Base-by-base conservation (phyloP, 2,797 vertebrate species). In the Adelosebastes latens region DNA sequence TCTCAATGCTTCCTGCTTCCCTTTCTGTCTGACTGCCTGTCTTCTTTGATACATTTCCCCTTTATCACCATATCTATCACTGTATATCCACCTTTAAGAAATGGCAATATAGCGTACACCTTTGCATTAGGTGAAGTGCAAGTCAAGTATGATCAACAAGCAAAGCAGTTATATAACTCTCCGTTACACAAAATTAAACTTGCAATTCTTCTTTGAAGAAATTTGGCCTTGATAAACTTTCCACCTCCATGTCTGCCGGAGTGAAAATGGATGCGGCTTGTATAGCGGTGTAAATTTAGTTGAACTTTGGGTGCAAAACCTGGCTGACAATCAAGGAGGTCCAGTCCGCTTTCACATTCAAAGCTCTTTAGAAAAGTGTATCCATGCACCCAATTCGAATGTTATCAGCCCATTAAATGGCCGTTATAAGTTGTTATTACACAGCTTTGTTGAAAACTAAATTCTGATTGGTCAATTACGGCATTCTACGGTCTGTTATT, bases 21-120 rank as follows among this genome's bases (percentile, higher is more conserved):
- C 13, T 56, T 29, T 66, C 70, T 22, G n/a, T 58, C 77, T 61
- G 66, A 58, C 36, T 25, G 25, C 24, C 70, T 55, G 24, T 78
- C 79, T 73, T 60, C 52, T 84, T 75, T 82, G 53, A 82, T 78
- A 20, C 46, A 3, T 79, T 61, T 64, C 34, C 68, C 69, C 55
- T 75, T 20, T 64, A 59, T 70, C 18, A 24, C 25, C 29, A 1
- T 60, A 56, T 25, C 32, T 29, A 22, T 59, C 61, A 4, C 52
- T 34, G 22, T 31, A 14, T 8, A 25, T 29, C 18, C 22, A 46
- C 25, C 42, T 78, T 75, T 53, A 56, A 8, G 18, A 82, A 55
- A 69, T 64, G 20, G 39, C 31, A 29, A 61, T 34, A 34, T 14
- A 4, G 58, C 4, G 12, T 25, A 22, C 13, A 10, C 2, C 73